phyloP scores from a whole-genome alignment of 2,113 vertebrate species.

The Coreoperca whiteheadi region DNA sequence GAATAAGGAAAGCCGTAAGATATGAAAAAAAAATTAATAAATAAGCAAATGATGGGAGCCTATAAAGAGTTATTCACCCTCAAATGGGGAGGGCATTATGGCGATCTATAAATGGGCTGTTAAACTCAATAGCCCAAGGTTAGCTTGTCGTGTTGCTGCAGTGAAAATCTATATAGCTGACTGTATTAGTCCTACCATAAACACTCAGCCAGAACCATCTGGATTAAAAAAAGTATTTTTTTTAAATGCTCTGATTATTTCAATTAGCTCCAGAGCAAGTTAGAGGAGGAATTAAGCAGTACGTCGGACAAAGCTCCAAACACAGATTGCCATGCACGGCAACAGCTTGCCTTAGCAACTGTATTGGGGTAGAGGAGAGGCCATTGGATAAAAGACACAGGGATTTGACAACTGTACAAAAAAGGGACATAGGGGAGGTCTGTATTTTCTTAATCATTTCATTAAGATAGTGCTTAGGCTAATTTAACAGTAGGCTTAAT shows the following conservation, averaged over 20 bases:
- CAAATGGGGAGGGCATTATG: conserved; percentile 82
- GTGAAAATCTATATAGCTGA: conserved; percentile 58
- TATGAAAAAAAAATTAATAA: conserved; percentile 48
- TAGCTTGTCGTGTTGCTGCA: conserved; percentile 70
- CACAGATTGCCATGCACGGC: conserved; percentile 21
- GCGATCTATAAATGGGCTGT: conserved; percentile 83
- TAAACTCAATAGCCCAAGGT: conserved; percentile 86
- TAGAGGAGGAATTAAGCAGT: conserved; percentile 43
- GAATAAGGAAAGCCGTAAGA: conserved; percentile 42
- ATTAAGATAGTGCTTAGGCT: conserved; percentile 71
- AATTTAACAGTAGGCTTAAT: conserved; percentile 76
- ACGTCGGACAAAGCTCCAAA: conserved; percentile 46
- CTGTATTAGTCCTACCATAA: conserved; percentile 45
- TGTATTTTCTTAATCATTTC: conserved; percentile 72
- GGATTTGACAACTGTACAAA: conserved; percentile 59
- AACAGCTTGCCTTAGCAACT: conserved; percentile 46
- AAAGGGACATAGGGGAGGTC: conserved; percentile 62
- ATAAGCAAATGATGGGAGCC: conserved; percentile 62
- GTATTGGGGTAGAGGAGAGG: conserved; percentile 37
- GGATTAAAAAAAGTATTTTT: conserved; percentile 31
- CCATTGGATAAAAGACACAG: conserved; percentile 31
- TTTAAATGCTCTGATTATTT: conserved; percentile 58
- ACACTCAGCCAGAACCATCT: conserved; percentile 39
- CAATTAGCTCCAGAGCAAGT: conserved; percentile 56
- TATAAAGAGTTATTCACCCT: conserved; percentile 85